Percentiles rank a stretch among this genome's conserved stretches.
phyloP scores from a whole-genome alignment of 2,797 vertebrate genomes.

The Tenualosa thibaudeaui region DNA sequence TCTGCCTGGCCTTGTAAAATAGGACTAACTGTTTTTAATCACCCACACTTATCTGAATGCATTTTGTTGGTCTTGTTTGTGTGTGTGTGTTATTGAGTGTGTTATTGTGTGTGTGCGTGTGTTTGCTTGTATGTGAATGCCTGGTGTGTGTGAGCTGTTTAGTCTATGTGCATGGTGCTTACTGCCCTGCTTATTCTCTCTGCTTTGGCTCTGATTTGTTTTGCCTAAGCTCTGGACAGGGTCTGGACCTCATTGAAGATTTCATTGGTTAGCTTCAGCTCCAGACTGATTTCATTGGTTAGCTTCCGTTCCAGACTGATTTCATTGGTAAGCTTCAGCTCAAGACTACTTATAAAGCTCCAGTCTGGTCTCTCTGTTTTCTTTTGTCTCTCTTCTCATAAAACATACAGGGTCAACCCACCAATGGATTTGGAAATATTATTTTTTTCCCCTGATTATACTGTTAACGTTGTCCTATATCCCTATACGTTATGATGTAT shows the following conservation, averaged over 20 bases:
- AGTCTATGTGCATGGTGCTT: too few relatives aligned
- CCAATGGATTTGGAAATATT: neutral
- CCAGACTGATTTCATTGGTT: too few relatives aligned
- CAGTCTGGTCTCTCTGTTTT: neutral
- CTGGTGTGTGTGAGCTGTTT: too few relatives aligned
- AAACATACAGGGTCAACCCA: neutral
- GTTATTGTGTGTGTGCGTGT: neutral
- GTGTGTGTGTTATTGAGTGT: neutral
- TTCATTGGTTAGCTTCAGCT: neutral
- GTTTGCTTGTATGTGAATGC: too few relatives aligned
- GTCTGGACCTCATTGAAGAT: neutral
- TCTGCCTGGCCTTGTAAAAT: neutral
- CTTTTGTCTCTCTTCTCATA: too few relatives aligned
- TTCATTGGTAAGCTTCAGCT: too few relatives aligned
- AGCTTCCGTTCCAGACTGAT: too few relatives aligned
- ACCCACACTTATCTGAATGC: neutral
- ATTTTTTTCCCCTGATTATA: too few relatives aligned
- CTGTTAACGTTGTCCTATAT: neutral
- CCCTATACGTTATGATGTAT: neutral
- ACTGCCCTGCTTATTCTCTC: neutral
- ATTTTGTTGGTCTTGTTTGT: neutral
- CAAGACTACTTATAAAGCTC: neutral
- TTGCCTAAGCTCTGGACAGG: neutral
- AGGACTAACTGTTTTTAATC: neutral
- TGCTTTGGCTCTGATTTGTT: neutral